Evolutionary conservation across 2,797 vertebrate genomes (phyloP).

Genomic region (Argya squamiceps): DNA sequence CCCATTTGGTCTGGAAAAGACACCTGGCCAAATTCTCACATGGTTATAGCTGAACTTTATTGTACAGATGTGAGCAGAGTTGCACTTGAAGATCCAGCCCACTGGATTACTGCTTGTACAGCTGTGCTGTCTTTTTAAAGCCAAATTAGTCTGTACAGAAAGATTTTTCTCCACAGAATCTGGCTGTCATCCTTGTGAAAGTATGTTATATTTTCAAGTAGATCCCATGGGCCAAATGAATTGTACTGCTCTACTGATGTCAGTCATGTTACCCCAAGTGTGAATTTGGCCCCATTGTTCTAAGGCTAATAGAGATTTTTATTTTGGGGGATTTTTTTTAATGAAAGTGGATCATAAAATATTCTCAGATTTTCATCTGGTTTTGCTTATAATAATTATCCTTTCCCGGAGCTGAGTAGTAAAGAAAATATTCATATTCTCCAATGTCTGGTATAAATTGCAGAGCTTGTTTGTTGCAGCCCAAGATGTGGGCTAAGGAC

Average conservation of each 20-base stretch:
- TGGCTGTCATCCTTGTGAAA: slow-evolving; percentile 27
- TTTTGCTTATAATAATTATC: slow-evolving; percentile 59
- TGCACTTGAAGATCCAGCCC: neutral
- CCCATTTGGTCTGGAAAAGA: neutral
- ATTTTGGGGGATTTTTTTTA: neutral
- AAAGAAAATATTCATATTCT: slow-evolving; percentile 62
- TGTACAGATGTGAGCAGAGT: neutral
- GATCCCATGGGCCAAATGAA: slow-evolving; percentile 52
- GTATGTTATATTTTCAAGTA: slow-evolving; percentile 52
- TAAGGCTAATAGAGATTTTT: slow-evolving; percentile 24
- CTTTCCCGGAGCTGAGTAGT: slow-evolving; percentile 53
- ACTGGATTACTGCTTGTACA: neutral
- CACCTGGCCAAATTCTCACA: neutral
- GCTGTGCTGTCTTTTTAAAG: slow-evolving; percentile 29
- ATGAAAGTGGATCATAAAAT: slow-evolving; percentile 65
- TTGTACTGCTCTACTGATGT: slow-evolving; percentile 36
- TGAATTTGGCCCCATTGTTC: slow-evolving; percentile 63
- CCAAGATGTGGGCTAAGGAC: neutral
- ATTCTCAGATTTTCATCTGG: slow-evolving; percentile 64
- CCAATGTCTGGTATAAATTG: slow-evolving; percentile 45
- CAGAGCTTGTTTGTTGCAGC: slow-evolving; percentile 21
- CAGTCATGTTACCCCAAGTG: slow-evolving; percentile 47
- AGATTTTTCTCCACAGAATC: slow-evolving; percentile 37
- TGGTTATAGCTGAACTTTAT: neutral
- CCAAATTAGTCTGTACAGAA: neutral